Evolutionary conservation across 2,797 vertebrate species (phyloP), one percentile per base, ranked within the genome.

Genomic region (Columba guinea): DNA sequence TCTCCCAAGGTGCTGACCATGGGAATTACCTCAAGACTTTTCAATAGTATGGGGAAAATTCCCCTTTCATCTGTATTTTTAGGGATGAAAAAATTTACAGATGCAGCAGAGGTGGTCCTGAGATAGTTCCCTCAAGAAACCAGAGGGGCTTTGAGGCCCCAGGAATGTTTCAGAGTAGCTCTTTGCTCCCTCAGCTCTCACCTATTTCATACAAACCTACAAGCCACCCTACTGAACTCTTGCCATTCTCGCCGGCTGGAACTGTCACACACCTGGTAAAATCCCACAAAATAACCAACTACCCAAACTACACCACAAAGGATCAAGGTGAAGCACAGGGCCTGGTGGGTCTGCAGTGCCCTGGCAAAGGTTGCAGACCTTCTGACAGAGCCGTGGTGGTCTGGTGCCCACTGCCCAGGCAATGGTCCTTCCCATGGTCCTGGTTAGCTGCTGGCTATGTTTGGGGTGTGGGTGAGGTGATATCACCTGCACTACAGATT

Each of bases 281-380:
- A 24, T 34, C 8, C 8, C 48, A 23, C 1, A 0, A 11, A 59
- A 35, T 22, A 73, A 7, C 32, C 26, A 71, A 0, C 35, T 34
- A 12, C 18, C 19, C 78, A 69, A 76, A 56, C 10, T 22, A 3
- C 7, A 19, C 12, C 13, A 2, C 32, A 56, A 48, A 67, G 44
- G 13, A 70, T 3, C 7, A 32, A 58, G 69, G 37, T 3, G 20
- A 65, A 30, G 27, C 49, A 27, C 32, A 19, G 86, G 41, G 14
- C 24, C 1, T 17, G 14, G 23, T n/a, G 22, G 34, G 13, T 7
- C 35, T 84, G 37, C 49, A 41, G 32, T n/a, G 49, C 20, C 12
- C 63, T 41, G 21, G n/a, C 30, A 60, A 51, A 78, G 48, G 32
- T 8, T 12, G 21, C 22, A 90, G n/a, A 73, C 13, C 46, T 74